Percentiles rank a stretch among this genome's conserved stretches.
These are phyloP conservation scores for Poeciliopsis turneri DNA, from an alignment of 2,797 vertebrate genomes.

Conservation along the genomic window DNA sequence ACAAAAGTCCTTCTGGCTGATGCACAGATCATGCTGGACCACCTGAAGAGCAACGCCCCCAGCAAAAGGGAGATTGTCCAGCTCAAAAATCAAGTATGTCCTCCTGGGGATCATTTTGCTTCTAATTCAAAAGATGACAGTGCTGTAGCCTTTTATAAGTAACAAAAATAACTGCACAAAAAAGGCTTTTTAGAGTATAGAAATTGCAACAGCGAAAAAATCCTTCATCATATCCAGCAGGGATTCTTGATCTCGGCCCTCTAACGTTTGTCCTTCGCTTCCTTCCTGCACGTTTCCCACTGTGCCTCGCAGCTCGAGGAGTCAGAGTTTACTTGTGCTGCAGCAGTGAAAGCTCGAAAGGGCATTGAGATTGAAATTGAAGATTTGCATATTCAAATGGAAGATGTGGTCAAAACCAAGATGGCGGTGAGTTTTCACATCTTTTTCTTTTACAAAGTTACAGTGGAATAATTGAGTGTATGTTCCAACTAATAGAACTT, in stretches of 20 bases:
- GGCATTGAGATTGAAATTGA: conserved; percentile 96
- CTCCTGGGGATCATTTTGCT: background rate
- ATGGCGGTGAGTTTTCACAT: conserved; percentile 83
- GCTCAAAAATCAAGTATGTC: conserved; percentile 93
- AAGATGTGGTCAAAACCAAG: conserved; percentile 92
- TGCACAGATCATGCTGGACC: conserved; percentile 97
- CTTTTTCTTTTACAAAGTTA: background rate
- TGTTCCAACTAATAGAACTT: background rate
- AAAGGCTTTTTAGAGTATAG: background rate
- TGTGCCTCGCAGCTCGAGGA: conserved; percentile 89
- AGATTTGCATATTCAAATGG: conserved; percentile 96
- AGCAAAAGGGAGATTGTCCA: conserved; percentile 97
- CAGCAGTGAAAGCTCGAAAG: conserved; percentile 93
- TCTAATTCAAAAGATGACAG: conserved; percentile 2
- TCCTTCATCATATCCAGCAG: conserved; percentile 2
- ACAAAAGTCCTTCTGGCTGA: conserved; percentile 96
- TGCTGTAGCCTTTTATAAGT: conserved; percentile 1
- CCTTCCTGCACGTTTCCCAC: conserved; percentile 2
- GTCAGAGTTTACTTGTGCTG: conserved; percentile 92
- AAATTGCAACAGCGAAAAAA: conserved; percentile 9
- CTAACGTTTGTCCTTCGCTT: conserved; percentile 21
- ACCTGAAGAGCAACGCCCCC: conserved; percentile 95
- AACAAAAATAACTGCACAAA: background rate
- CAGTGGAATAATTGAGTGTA: background rate
- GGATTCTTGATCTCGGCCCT: conserved; percentile 30